phyloP scores from a whole-genome alignment of 1,140 invertebrate genomes.

The Trachymyrmex septentrionalis region DNA sequence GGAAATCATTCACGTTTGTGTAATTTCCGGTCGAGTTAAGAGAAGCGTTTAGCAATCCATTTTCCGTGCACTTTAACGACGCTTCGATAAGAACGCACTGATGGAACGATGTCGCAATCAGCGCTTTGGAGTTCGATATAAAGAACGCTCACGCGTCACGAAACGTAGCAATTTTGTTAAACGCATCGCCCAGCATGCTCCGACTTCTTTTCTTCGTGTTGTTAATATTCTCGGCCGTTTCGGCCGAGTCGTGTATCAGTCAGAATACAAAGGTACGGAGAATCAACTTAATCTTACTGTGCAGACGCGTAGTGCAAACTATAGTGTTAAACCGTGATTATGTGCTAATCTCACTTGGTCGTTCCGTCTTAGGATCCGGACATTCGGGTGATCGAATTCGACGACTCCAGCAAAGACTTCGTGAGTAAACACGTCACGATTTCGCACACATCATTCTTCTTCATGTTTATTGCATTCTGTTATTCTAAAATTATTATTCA shows the following conservation, averaged over 20 bases:
- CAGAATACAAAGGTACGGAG: conserved; percentile 72
- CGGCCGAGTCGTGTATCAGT: conserved; percentile 60
- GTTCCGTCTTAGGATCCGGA: conserved; percentile 71
- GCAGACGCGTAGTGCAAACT: conserved; percentile 35
- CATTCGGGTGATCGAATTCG: conserved; percentile 70
- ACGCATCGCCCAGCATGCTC: conserved; percentile 49
- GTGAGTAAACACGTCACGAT: conserved; percentile 56
- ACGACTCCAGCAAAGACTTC: conserved; percentile 50
- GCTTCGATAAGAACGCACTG: conserved; percentile 37
- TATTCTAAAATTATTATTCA: too few species aligned
- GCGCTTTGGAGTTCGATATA: conserved; percentile 31
- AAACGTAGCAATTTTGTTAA: conserved; percentile 11
- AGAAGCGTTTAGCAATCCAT: conserved; percentile 12
- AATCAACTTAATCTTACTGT: conserved; percentile 66
- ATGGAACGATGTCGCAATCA: conserved; percentile 39
- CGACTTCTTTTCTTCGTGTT: conserved; percentile 62
- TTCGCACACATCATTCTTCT: background rate
- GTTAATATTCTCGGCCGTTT: conserved; percentile 46
- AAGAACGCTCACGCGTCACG: background rate
- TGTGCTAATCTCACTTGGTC: conserved; percentile 73
- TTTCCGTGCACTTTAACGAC: conserved; percentile 43
- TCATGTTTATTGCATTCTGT: background rate
- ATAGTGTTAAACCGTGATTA: conserved; percentile 65
- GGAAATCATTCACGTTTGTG: conserved; percentile 14
- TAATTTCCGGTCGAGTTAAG: conserved; percentile 52